Evolutionary conservation across 2,113 vertebrate species (phyloP), one percentile per base, ranked within the genome.

Genomic region (Dissostichus mawsoni): DNA sequence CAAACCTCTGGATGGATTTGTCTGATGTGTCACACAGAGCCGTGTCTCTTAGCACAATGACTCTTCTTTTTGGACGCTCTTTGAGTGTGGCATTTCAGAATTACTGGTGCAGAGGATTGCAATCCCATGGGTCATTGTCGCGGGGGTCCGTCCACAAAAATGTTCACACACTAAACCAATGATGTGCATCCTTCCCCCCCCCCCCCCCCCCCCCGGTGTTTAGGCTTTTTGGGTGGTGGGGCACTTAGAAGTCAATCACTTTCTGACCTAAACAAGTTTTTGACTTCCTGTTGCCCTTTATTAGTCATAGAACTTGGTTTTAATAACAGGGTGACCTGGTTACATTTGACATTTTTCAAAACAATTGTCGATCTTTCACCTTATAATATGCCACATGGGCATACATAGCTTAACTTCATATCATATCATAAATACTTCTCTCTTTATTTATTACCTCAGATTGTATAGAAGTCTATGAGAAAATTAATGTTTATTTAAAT

Each of bases 11-110:
- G 57, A 84, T 73, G 66, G 78, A 72, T 84, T 78, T 80, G 74
- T 87, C 82, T 68, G 71, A 80, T 75, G 61, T 87, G 71, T 87
- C 84, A 77, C 76, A 51, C 47, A 53, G 55, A 80, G 69, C 36
- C 48, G n/a, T 68, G 72, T 86, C 69, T 80, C 81, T 72, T 56
- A 58, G 66, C 76, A 33, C 65, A 17, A 2, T 18, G 57, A 13
- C 48, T 69, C 52, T 29, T 63, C 44, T 0, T 76, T 72, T 82
- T 59, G 64, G 79, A 84, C 81, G 23, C 36, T 70, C 14, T 33
- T 66, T 18, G 41, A 69, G 41, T 45, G 52, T 80, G 78, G 85
- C 80, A 76, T 85, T 81, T 81, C 59, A 68, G 50, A 17, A 52
- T 29, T 14, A 17, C 23, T 59, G 53, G 62, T 63, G 80, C 78